Base-by-base conservation (phyloP, 2,888 invertebrate genomes). In the Ectemnius cavifrons region DNA sequence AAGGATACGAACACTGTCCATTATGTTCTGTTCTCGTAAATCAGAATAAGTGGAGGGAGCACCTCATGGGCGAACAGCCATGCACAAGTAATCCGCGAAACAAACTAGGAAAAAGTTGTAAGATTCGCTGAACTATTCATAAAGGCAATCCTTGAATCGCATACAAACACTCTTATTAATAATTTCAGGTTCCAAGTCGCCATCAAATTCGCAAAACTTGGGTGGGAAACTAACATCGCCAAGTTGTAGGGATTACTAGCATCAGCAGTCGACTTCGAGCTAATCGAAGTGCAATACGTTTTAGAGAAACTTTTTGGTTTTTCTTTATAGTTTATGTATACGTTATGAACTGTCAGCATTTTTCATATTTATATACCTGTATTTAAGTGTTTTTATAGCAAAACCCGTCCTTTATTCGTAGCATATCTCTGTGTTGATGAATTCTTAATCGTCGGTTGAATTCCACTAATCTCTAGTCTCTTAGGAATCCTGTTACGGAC, bases 31-130 rank as follows among this genome's bases (percentile, higher is more conserved):
- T 93, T 76, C 95, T 96, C 89, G 94, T 98, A 1, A 93, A 95
- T 16, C 96, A 97, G 86, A 93, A 95, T 65, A 96, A 95, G 18
- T 98, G 97, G 97, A 94, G 95, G 88, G 92, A 94, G 63, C 96
- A 97, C 88, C 92, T 97, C 45, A 94, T 95, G 94, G 92, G 92
- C 1, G 93, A 94, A 78, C 91, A 91, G 79, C 89, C 91, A n/a
- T 91, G 91, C 73, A 81, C 87, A 27, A 91, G 88, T 68, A 91
- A 91, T 81, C 88, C 90, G 28, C 86, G 91, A 67, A 89, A 84
- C 71, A 91, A 88, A 83, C 67, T 84, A 63, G 85, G 71, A 45
- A 89, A 89, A 84, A 82, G 82, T 66, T 89, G 90, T 90, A 82
- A 85, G 88, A 86, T 70, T 37, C 37, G 37, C 37, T 0, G 37